Evolutionary conservation across 2,113 vertebrate genomes (phyloP), one percentile per base, ranked within the genome.

Genomic region (Labrus mixtus): DNA sequence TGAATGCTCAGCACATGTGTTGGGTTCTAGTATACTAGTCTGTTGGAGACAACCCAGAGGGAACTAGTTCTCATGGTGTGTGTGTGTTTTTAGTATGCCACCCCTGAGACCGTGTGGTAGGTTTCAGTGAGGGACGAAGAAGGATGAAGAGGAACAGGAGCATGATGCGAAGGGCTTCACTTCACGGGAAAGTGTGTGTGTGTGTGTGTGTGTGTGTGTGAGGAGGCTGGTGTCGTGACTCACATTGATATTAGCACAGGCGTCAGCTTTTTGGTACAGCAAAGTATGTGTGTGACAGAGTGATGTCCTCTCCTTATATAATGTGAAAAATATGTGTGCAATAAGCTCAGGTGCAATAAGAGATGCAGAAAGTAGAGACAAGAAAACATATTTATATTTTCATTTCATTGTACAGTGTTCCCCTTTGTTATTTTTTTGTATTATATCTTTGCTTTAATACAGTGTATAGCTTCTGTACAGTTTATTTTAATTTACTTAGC

Each of bases 201-300:
- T 33, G 4, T 19, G 16, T 37, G 16, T 78, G 59, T 71, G 53
- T 57, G 9, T 39, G 20, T 29, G 17, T 76, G 10, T 16, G 68
- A 19, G 73, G 46, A 66, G 66, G 73, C 53, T 66, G 67, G 19
- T 81, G 74, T 87, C 71, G 64, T 89, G 88, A 88, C 90, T 90
- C 83, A 83, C 50, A 68, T 53, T 79, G 70, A 58, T 75, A 83
- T 83, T 82, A 77, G 68, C 79, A 73, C 56, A 10, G 65, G 62
- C 10, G 15, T 50, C 22, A 8, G 39, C 41, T 75, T 65, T 58
- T 78, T 82, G 36, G 25, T 64, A 67, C 60, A 62, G 77, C 65
- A 7, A 25, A 25, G 25, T 1, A 25, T 25, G 62, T 37, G 63
- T 69, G 60, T 51, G 53, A 77, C 68, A 72, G 33, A 2, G 9